These are phyloP conservation scores for Echinometra lucunter DNA, from an alignment of 53 echinoderm and acorn worm genomes.

Conservation along the genomic window DNA sequence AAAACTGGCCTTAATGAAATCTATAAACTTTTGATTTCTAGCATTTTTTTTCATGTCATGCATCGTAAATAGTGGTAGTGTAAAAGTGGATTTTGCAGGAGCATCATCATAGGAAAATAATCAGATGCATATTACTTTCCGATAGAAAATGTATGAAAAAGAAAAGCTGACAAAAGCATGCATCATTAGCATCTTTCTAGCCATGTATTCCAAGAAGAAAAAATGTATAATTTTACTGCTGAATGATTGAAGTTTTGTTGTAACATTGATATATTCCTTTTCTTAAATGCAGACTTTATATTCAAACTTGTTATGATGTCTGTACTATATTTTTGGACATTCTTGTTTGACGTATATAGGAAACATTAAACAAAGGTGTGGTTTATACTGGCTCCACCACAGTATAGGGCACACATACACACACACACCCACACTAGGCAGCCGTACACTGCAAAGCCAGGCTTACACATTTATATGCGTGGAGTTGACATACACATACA, in stretches of 20 bases:
- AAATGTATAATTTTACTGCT: background rate
- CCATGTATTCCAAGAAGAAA: background rate
- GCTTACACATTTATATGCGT: slow-evolving; percentile 20
- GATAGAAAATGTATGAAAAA: background rate
- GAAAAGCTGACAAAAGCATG: background rate
- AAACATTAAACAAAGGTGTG: slow-evolving; percentile 26
- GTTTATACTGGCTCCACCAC: slow-evolving; percentile 23
- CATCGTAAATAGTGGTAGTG: too few relatives aligned
- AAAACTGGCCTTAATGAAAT: too few relatives aligned
- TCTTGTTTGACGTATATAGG: background rate
- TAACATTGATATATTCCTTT: background rate
- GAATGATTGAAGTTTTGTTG: background rate
- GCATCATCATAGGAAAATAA: background rate
- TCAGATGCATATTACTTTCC: background rate
- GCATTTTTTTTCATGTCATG: background rate
- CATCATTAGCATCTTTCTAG: background rate
- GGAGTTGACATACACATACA: background rate
- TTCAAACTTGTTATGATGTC: background rate
- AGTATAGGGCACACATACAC: background rate
- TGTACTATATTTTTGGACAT: background rate
- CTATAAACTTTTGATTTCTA: background rate
- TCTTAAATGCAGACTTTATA: background rate
- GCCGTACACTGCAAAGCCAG: background rate
- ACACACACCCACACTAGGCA: slow-evolving; percentile 32
- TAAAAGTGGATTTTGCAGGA: background rate